Base-by-base conservation (phyloP, 2,113 vertebrate genomes). In the Semnopithecus entellus region DNA sequence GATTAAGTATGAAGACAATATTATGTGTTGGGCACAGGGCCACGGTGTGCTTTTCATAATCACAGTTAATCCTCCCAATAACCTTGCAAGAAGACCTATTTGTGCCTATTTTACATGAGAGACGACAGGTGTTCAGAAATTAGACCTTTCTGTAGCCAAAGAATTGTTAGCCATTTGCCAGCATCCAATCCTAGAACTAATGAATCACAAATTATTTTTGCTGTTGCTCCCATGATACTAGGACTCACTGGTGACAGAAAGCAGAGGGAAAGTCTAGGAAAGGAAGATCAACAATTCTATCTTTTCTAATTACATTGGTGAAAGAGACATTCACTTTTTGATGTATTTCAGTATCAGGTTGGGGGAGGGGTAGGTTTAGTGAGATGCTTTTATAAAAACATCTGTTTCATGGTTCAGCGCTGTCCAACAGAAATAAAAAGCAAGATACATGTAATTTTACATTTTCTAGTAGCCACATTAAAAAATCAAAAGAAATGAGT, bases 1-100 rank as follows among this genome's bases (percentile, higher is more conserved):
- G 89, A 83, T 64, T 79, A 82, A 88, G 70, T 50, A 57, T 35
- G 79, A 95, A 96, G 27, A 78, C 66, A 90, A 96, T 20, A 52
- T 89, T 91, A 43, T 40, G 40, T 17, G 35, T 32, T 52, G 64
- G 94, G 72, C n/a, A 30, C 4, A 12, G 52, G 23, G 80, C 84
- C 79, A 66, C 0, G 6, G 66, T 3, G 6, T 32, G 35, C 72
- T 96, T 94, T 72, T 52, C 22, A 6, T 85, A 96, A 93, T 91
- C 83, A 89, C 66, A 86, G 35, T 88, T 96, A 93, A 96, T 94
- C 82, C 66, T 91, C 73, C 66, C n/a, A 92, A 35, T 61, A 90
- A 90, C 76, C 80, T 76, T 94, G 84, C 32, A 59, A 92, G 72
- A 90, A 70, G 68, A 94, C 23, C 16, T 4, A 61, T 48, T 61